A percentile compares a stretch with the other conserved stretches of the same genome.
Evolutionary conservation across 1,140 invertebrate species (phyloP).

Genomic region (Drosophila insularis): DNA sequence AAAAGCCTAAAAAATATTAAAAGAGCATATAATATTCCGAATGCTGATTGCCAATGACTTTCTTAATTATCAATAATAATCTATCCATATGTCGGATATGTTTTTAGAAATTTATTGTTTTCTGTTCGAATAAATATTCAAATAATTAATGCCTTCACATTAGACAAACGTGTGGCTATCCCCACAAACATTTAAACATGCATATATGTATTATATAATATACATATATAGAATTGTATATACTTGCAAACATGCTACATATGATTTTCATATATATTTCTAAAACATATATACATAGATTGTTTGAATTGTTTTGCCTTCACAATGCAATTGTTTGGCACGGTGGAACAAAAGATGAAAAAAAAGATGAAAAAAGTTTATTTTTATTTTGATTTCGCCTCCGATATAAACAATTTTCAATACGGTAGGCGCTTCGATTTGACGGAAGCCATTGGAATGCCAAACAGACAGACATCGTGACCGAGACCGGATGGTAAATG

Average conservation of each 20-base stretch:
- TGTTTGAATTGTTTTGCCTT: conserved; percentile 21
- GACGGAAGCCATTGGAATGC: conserved; percentile 67
- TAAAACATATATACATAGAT: conserved; percentile 10
- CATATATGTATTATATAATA: not conserved
- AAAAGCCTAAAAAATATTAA: no score
- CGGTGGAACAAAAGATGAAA: conserved; percentile 8
- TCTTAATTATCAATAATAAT: not conserved
- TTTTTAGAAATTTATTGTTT: conserved; percentile 11
- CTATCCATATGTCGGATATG: not conserved
- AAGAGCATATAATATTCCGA: not conserved
- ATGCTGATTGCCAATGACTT: not conserved
- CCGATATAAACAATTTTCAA: conserved; percentile 69
- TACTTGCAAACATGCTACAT: conserved; percentile 10
- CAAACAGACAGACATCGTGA: conserved; percentile 29
- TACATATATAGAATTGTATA: conserved; percentile 9
- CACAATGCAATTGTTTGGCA: conserved; percentile 71
- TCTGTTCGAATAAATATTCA: conserved; percentile 45
- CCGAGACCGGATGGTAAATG: conserved; percentile 69
- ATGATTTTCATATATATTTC: not conserved
- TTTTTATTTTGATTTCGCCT: conserved; percentile 66
- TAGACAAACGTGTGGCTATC: conserved; percentile 38
- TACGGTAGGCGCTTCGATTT: conserved; percentile 36
- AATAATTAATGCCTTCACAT: conserved; percentile 60
- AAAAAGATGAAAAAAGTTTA: conserved; percentile 50
- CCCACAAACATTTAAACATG: conserved; percentile 18